A percentile compares a stretch with the other conserved stretches of the same genome.
Conservation (phyloP, 2,888 invertebrate genomes). For the Sisyra nigra region DNA sequence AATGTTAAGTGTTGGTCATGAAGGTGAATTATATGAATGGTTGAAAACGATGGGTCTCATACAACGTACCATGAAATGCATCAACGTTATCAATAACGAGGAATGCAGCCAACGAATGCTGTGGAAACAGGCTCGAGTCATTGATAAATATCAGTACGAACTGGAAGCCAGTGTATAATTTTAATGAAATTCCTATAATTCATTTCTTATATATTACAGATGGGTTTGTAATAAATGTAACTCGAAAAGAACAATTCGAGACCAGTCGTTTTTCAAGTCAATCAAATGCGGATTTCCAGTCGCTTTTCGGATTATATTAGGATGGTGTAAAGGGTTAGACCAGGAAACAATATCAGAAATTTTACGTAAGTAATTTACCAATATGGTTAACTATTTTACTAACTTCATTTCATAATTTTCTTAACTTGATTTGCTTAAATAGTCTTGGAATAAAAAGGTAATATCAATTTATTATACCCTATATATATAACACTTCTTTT, state of each 20-base stretch:
- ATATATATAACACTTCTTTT: neutral
- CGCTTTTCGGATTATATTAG: slow-evolving; percentile 40
- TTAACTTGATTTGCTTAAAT: neutral
- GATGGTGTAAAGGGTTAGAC: slow-evolving; percentile 49
- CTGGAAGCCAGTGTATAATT: neutral
- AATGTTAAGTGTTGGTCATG: slow-evolving; percentile 31
- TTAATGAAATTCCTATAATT: neutral
- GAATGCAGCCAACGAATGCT: slow-evolving; percentile 20
- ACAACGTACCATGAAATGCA: slow-evolving; percentile 26
- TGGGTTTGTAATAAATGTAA: slow-evolving; percentile 32
- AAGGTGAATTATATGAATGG: slow-evolving; percentile 34
- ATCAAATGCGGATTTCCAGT: slow-evolving; percentile 44
- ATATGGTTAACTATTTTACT: neutral
- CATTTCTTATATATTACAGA: neutral
- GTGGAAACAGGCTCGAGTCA: slow-evolving; percentile 31
- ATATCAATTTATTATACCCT: neutral
- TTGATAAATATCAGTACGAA: slow-evolving; percentile 28
- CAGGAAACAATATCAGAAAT: slow-evolving; percentile 30
- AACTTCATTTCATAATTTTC: neutral
- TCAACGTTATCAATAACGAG: slow-evolving; percentile 12
- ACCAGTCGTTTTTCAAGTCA: slow-evolving; percentile 41
- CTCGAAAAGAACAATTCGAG: slow-evolving; percentile 29
- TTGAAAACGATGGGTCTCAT: slow-evolving; percentile 32
- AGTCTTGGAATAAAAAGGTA: neutral
- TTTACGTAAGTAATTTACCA: slow-evolving; percentile 29